phyloP scores from a whole-genome alignment of 2,797 vertebrate species.

The Gadopsis marmoratus region DNA sequence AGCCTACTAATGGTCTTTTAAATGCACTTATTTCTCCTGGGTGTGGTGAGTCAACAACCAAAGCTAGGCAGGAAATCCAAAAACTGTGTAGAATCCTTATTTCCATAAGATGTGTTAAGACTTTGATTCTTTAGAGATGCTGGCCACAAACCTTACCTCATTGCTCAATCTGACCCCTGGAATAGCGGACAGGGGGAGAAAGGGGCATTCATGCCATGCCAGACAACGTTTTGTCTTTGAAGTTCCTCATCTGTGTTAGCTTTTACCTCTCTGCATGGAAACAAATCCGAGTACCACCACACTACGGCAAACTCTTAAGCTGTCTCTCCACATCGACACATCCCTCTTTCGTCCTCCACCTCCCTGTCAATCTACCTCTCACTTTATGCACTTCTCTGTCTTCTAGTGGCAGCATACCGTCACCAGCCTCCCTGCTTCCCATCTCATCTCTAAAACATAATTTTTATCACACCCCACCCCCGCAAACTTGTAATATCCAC shows the following conservation, averaged over 20 bases:
- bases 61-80: conserved; percentile 12
- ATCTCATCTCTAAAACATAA: conserved; percentile 41
- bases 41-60: conserved; percentile 29
- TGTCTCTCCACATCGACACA: conserved; percentile 28
- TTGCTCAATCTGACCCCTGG: conserved; percentile 8
- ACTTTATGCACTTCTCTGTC: conserved; percentile 31
- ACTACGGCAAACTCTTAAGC: conserved; percentile 52
- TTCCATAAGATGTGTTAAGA: neutral
- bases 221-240: conserved; percentile 16
- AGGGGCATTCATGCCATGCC: neutral
- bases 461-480: conserved; percentile 28
- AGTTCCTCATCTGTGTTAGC: conserved; percentile 17
- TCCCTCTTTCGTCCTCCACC: conserved; percentile 22
- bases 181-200: conserved; percentile 13
- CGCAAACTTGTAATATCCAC: conserved; percentile 20
- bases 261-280: conserved; percentile 49
- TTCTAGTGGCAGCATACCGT: conserved; percentile 38
- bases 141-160: conserved; percentile 5
- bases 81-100: conserved; percentile 16
- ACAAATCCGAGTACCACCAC: conserved; percentile 71
- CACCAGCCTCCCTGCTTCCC: conserved; percentile 30
- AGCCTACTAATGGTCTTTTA: conserved; percentile 36
- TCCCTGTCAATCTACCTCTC: conserved; percentile 29
- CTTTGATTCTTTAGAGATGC: conserved; percentile 5
- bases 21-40: conserved; percentile 30